A percentile compares a stretch with the other conserved stretches of the same genome.
These are phyloP conservation scores for Polymixis lichenea DNA, from an alignment of 2,888 invertebrate species.

Conservation along the genomic window DNA sequence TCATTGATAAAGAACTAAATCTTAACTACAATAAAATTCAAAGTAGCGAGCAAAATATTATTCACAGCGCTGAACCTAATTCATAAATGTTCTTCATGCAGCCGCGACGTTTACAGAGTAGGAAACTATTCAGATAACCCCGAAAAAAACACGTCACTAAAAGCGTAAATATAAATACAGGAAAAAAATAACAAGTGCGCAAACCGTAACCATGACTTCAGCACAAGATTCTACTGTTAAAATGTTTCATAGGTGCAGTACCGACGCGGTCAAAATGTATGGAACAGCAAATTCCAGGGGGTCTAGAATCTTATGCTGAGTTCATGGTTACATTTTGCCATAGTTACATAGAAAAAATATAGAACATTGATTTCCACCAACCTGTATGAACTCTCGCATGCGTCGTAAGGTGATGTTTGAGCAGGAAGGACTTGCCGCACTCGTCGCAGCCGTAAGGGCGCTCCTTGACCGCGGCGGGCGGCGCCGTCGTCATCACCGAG, in stretches of 20 bases:
- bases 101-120: too few species aligned
- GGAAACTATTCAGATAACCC: neutral
- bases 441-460: conserved; percentile 95
- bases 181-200: too few species aligned
- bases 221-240: too few species aligned
- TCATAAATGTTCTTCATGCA: neutral
- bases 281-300: too few species aligned
- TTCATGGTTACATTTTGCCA: too few species aligned
- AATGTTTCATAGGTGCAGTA: too few species aligned
- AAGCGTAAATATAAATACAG: neutral
- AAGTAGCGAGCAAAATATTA: neutral
- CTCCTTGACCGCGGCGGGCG: conserved; percentile 90
- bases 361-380: conserved; percentile 25
- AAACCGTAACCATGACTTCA: too few species aligned
- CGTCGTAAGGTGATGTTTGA: conserved; percentile 96
- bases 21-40: neutral
- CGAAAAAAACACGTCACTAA: neutral
- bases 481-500: conserved; percentile 80
- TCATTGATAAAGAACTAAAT: neutral
- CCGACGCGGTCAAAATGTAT: too few species aligned
- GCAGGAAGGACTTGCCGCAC: conserved; percentile 95
- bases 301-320: too few species aligned
- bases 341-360: too few species aligned
- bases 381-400: conserved; percentile 95
- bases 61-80: neutral